phyloP scores from a whole-genome alignment of 2,888 invertebrate genomes.

The Parapristionchus giblindavisi region DNA sequence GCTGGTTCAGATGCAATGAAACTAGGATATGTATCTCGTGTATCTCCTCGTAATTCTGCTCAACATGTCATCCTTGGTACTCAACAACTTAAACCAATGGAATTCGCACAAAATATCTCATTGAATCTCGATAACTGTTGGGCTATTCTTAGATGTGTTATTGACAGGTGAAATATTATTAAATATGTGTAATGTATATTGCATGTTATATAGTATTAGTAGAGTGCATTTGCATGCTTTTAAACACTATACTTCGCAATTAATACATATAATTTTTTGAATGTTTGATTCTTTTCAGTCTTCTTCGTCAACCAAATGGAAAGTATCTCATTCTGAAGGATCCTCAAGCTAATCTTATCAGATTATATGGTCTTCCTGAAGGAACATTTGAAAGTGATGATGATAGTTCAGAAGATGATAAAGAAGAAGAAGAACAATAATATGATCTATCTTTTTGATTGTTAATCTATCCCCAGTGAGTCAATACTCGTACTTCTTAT shows the following conservation, averaged over 20 bases:
- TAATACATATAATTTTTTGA: neutral
- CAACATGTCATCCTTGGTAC: slow-evolving; percentile 76
- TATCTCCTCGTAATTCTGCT: slow-evolving; percentile 89
- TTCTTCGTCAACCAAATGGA: slow-evolving; percentile 79
- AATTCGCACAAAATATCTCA: slow-evolving; percentile 98
- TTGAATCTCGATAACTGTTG: slow-evolving; percentile 99
- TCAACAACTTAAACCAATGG: slow-evolving; percentile 96
- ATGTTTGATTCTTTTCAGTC: slow-evolving; percentile 8
- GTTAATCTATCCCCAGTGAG: no score
- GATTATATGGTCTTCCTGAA: slow-evolving; percentile 73
- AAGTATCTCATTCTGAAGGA: slow-evolving; percentile 96
- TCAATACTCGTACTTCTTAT: no score
- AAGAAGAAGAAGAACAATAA: slow-evolving; percentile 78
- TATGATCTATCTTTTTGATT: slow-evolving; percentile 56
- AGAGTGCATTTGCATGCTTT: neutral
- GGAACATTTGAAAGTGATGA: slow-evolving; percentile 97
- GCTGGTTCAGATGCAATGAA: slow-evolving; percentile 97
- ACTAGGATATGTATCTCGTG: slow-evolving; percentile 97
- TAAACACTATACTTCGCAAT: no score
- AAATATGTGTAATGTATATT: slow-evolving; percentile 80
- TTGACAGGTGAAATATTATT: slow-evolving; percentile 75
- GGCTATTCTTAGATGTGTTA: slow-evolving; percentile 93
- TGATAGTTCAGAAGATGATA: slow-evolving; percentile 79
- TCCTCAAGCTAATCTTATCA: slow-evolving; percentile 82
- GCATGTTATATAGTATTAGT: slow-evolving; percentile 72